Percentiles rank a stretch among this genome's conserved stretches.
phyloP scores from a whole-genome alignment of 2,113 vertebrate species.

The Poeciliopsis turrubarensis region DNA sequence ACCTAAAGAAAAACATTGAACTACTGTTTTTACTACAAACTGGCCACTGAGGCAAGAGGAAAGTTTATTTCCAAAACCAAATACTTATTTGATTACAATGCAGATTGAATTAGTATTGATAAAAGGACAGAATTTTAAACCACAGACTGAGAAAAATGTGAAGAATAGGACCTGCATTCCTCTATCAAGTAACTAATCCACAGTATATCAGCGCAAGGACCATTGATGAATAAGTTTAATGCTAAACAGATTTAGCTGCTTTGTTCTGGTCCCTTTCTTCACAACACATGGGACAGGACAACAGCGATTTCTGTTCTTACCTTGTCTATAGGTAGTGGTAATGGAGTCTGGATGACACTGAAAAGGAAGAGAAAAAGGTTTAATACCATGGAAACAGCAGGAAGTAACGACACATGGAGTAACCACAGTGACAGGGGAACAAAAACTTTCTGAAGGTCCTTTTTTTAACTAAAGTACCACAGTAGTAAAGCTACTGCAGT shows the following conservation, averaged over 20 bases:
- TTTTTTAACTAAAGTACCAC: not conserved
- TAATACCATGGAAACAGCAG: conserved; percentile 64
- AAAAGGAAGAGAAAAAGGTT: conserved; percentile 60
- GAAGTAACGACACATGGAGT: conserved; percentile 33
- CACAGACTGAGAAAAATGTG: too few relatives aligned
- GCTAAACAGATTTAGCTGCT: not conserved
- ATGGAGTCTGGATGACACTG: conserved; percentile 96
- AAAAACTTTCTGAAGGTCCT: conserved; percentile 28
- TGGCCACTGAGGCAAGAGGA: too few relatives aligned
- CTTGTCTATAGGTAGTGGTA: conserved; percentile 98
- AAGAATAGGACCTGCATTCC: conserved; percentile 34
- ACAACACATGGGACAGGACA: not conserved
- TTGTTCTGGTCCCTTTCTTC: not conserved
- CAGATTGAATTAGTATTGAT: too few relatives aligned
- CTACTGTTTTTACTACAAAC: too few relatives aligned
- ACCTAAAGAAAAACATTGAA: too few relatives aligned
- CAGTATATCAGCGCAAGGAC: not conserved
- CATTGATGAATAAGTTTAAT: not conserved
- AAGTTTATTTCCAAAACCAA: too few relatives aligned
- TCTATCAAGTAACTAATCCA: conserved; percentile 53
- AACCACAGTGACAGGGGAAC: conserved; percentile 37
- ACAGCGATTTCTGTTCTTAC: conserved; percentile 76
- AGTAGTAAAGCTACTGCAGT: too few relatives aligned
- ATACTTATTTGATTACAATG: too few relatives aligned
- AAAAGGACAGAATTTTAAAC: too few relatives aligned